A percentile compares a stretch with the other conserved stretches of the same genome.
phyloP scores from a whole-genome alignment of 2,113 vertebrate species.

The Pedionomus torquatus region DNA sequence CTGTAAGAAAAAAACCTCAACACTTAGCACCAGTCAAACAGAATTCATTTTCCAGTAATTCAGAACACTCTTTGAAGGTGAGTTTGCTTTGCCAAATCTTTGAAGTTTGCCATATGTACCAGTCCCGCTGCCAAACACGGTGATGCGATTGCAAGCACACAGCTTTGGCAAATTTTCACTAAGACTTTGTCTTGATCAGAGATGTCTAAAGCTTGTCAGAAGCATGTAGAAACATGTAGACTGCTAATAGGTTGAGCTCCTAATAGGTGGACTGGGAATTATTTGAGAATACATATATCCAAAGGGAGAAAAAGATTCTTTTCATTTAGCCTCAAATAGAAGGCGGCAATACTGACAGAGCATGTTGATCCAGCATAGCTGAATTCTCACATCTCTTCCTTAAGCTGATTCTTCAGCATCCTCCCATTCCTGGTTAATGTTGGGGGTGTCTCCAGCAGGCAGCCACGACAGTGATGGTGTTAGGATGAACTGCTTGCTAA shows the following conservation, averaged over 20 bases:
- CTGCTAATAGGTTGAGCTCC: constrained; percentile 47
- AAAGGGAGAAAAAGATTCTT: constrained; percentile 10
- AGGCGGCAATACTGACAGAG: not conserved
- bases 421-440: not conserved
- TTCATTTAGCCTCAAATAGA: constrained; percentile 15
- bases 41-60: constrained; percentile 29
- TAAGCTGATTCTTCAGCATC: not conserved
- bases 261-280: constrained; percentile 55
- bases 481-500: not conserved
- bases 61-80: constrained; percentile 51
- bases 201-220: constrained; percentile 52
- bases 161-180: constrained; percentile 61
- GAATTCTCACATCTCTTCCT: not conserved
- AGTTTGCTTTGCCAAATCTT: constrained; percentile 55
- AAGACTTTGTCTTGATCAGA: constrained; percentile 57
- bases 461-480: accelerated
- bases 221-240: constrained; percentile 15
- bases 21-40: constrained; percentile 51
- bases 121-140: constrained; percentile 2
- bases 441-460: not conserved
- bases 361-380: not conserved
- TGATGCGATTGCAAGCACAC: constrained; percentile 53
- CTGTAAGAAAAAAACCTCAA: not conserved
- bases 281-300: constrained; percentile 24
- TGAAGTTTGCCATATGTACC: constrained; percentile 60